Evolutionary conservation across 1,140 invertebrate genomes (phyloP), one percentile per base, ranked within the genome.

Genomic region (Aporrectodea caliginosa): DNA sequence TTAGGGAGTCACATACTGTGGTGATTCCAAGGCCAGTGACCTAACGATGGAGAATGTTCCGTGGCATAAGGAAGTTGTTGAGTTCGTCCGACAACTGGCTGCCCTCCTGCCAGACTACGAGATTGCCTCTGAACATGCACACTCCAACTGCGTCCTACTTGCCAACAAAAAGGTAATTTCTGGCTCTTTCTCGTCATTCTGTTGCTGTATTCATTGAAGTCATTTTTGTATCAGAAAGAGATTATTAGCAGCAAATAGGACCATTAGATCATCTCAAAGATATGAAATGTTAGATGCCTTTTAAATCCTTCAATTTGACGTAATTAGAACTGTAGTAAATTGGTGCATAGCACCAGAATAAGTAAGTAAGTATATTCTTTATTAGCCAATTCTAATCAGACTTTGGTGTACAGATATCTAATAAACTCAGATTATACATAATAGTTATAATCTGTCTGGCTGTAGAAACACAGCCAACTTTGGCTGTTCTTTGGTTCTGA

Each of bases 1-100:
- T 0, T 83, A 91, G 90, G 91, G 91, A 71, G 91, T 92, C 0
- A 92, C 91, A 1, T 92, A 90, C 84, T 92, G 91, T 86, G 91
- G 91, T 14, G 90, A 90, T 35, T 90, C 90, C 0, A 91, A 91
- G 83, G 90, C 90, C 0, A 88, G 86, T 22, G 87, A 83, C 29
- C 83, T 92, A 75, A 92, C 91, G 1, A 92, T 92, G 91, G 88
- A 91, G 79, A 92, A 92, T 87, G 90, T 92, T 0, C 91, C 91
- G 1, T 92, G 91, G 91, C 91, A 92, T 84, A 88, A 91, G 82
- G 91, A 92, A 85, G 91, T 92, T 0, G 85, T 91, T 1, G 83
- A 84, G 0, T 92, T 92, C 87, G 89, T 89, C 2, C 77, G 89
- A 71, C 84, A 90, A 78, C 82, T 92, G 32, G 87, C 84, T 6